Conservation (phyloP, 2,888 invertebrate genomes). For the Lysandra bellargus region DNA sequence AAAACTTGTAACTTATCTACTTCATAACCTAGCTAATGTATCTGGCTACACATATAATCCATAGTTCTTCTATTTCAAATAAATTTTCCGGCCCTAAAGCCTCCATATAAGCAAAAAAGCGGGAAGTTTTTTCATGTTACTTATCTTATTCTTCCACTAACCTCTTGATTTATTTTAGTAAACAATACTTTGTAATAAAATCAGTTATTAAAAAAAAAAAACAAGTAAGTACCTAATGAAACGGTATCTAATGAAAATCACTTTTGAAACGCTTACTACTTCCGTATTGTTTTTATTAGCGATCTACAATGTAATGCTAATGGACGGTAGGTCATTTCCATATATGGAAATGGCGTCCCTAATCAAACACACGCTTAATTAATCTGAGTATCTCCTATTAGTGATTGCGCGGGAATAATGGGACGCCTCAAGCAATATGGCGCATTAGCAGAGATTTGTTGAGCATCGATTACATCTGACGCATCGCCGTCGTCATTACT, state of each 20-base stretch:
- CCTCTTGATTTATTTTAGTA: no score
- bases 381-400: conserved; percentile 25
- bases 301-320: conserved; percentile 3
- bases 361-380: conserved; percentile 28
- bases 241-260: neutral
- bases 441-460: conserved; percentile 26
- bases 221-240: neutral
- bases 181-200: no score
- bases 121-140: no score
- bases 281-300: neutral
- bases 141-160: no score
- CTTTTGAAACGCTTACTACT: neutral
- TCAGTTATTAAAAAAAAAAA: no score
- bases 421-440: conserved; percentile 6
- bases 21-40: no score
- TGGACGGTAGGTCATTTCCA: conserved; percentile 20
- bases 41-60: no score
- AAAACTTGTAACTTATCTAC: no score
- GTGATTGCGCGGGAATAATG: conserved; percentile 21
- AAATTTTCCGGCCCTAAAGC: no score
- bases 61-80: no score
- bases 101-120: no score
- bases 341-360: conserved; percentile 25
- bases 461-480: conserved; percentile 4
- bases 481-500: neutral